These are phyloP conservation scores for Chelon labrosus DNA, from an alignment of 2,797 vertebrate species.

Conservation along the genomic window DNA sequence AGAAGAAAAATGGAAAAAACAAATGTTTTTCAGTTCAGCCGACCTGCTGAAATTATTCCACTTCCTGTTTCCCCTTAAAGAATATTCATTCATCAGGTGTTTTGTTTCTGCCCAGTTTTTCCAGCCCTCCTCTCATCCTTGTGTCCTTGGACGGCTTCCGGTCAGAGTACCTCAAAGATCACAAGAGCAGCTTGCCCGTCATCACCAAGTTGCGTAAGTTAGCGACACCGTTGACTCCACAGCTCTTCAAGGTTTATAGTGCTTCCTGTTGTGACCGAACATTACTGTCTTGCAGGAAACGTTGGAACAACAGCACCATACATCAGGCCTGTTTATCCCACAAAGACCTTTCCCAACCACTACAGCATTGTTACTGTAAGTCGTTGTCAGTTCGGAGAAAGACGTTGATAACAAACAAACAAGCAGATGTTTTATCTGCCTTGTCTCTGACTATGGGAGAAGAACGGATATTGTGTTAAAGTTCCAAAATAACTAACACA, in stretches of 20 bases:
- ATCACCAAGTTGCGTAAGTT: slow-evolving; percentile 95
- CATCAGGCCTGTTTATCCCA: slow-evolving; percentile 94
- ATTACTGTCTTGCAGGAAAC: slow-evolving; percentile 81
- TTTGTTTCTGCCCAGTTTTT: slow-evolving; percentile 84
- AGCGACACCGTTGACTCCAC: neutral
- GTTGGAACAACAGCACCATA: slow-evolving; percentile 88
- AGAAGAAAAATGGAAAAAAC: neutral
- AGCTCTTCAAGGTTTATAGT: neutral
- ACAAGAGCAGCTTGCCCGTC: slow-evolving; percentile 87
- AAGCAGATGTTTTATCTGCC: neutral
- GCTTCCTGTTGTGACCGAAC: slow-evolving; percentile 10
- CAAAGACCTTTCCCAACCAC: slow-evolving; percentile 99
- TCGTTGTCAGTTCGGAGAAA: slow-evolving; percentile 28
- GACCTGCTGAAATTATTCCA: slow-evolving; percentile 5
- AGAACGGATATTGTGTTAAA: neutral
- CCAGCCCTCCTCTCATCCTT: slow-evolving; percentile 90
- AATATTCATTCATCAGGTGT: neutral
- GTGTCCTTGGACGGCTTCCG: slow-evolving; percentile 98
- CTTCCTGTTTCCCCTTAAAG: neutral
- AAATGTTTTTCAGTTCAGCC: neutral
- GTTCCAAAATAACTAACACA: too few species aligned
- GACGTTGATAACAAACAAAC: slow-evolving; percentile 3
- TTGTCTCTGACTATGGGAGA: slow-evolving; percentile 14
- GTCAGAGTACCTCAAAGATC: slow-evolving; percentile 91
- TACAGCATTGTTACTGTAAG: slow-evolving; percentile 97